A percentile compares a stretch with the other conserved stretches of the same genome.
phyloP scores from a whole-genome alignment of 2,888 invertebrate genomes.

The Rhopalosiphum nymphaeae region DNA sequence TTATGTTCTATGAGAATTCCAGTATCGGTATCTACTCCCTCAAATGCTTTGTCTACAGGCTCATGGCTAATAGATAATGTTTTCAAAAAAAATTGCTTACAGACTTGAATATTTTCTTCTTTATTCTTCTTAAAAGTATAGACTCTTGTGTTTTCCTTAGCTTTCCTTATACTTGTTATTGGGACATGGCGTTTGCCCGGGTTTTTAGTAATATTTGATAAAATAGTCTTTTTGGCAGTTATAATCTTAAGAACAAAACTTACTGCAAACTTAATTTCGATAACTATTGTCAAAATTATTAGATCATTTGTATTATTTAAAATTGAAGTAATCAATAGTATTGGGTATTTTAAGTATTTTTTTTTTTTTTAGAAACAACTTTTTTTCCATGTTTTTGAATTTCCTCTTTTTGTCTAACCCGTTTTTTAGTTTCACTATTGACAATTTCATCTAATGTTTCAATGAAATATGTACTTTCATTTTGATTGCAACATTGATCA shows the following conservation, averaged over 20 bases:
- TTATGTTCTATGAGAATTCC: not conserved
- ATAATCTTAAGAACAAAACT: slow-evolving; percentile 1
- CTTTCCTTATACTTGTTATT: slow-evolving; percentile 9
- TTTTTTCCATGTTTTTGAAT: too few species aligned
- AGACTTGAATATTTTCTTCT: slow-evolving; percentile 8
- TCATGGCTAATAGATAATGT: slow-evolving; percentile 30
- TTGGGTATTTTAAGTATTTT: too few species aligned
- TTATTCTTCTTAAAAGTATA: not conserved
- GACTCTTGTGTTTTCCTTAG: not conserved
- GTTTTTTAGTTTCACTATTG: too few species aligned
- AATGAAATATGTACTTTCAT: too few species aligned
- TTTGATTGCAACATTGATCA: too few species aligned
- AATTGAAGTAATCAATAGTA: too few species aligned
- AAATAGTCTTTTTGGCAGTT: slow-evolving; percentile 21
- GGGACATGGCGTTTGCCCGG: slow-evolving; percentile 19
- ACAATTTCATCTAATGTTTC: too few species aligned
- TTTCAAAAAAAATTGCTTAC: slow-evolving; percentile 39
- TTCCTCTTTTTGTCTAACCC: too few species aligned
- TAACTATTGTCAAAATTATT: too few species aligned
- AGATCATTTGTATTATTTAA: too few species aligned
- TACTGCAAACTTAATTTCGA: too few species aligned
- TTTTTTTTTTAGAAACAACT: too few species aligned
- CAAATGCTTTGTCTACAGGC: slow-evolving; percentile 37
- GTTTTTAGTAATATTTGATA: not conserved
- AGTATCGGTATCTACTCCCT: not conserved